A percentile compares a stretch with the other conserved stretches of the same genome.
These are phyloP conservation scores for Oxycera nigricornis DNA, from an alignment of 2,888 invertebrate species.

Conservation along the genomic window DNA sequence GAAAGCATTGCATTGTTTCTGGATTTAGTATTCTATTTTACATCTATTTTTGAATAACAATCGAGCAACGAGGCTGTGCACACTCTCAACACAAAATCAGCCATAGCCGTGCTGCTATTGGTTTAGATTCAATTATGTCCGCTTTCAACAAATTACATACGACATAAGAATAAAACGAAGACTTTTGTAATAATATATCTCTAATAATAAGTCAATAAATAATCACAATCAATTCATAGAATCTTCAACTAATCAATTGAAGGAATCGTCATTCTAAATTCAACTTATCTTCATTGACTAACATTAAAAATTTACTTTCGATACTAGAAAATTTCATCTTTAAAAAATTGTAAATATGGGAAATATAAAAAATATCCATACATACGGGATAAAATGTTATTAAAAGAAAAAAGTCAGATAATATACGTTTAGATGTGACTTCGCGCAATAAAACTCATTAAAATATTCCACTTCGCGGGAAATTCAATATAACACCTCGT, in stretches of 20 bases:
- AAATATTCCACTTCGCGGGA: background rate
- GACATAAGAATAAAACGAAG: background rate
- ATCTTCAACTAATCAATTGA: constrained; percentile 22
- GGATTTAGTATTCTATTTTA: too few relatives aligned
- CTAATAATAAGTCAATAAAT: constrained; percentile 16
- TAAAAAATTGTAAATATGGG: constrained; percentile 12
- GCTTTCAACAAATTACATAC: background rate
- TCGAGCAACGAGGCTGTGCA: too few relatives aligned
- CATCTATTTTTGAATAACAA: too few relatives aligned
- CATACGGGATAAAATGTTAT: constrained; percentile 1
- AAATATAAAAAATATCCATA: constrained; percentile 19
- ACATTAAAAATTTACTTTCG: constrained; percentile 8
- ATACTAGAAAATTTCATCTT: constrained; percentile 6
- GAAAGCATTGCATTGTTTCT: too few relatives aligned
- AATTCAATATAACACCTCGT: constrained; percentile 15
- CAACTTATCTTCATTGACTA: constrained; percentile 14
- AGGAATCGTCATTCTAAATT: constrained; percentile 2
- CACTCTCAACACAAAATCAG: too few relatives aligned
- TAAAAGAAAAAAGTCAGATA: background rate
- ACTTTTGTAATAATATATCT: constrained; percentile 5
- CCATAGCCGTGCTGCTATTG: too few relatives aligned
- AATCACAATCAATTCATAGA: constrained; percentile 34
- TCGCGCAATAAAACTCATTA: background rate
- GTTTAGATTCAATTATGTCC: too few relatives aligned
- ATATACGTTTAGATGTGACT: background rate